Evolutionary conservation across 2,113 vertebrate genomes (phyloP), one percentile per base, ranked within the genome.

Genomic region (Odontophorus gujanensis): DNA sequence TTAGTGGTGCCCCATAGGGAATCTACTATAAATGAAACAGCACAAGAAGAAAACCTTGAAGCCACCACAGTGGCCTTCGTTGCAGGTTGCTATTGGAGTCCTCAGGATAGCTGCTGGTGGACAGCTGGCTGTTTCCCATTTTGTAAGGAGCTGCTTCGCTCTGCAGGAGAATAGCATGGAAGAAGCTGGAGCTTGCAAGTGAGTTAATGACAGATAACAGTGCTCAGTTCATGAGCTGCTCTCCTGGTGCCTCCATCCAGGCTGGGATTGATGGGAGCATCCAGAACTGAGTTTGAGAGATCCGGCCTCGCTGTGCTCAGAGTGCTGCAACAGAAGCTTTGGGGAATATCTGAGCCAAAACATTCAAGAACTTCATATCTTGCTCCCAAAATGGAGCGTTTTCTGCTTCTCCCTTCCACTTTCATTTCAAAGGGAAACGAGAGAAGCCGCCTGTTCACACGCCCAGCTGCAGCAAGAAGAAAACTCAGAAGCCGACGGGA

Each of bases 131-230:
- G 87, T 71, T 26, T 22, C 9, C 13, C 19, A 11, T 40, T 32
- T 55, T 59, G 72, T 50, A 61, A 91, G 51, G 79, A 80, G 65
- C 75, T 92, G 20, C 89, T 87, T 77, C 47, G 30, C 20, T 95
- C 65, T 0, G 4, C 76, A 72, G 86, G 48, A 81, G 65, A 92
- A 83, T 65, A 85, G 24, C 61, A 4, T 65, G 80, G 77, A 48
- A 75, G 91, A 72, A 87, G 92, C 75, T 79, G 79, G 34, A 68
- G 87, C 81, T 92, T 92, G 87, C 61, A 77, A 81, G 75, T 95
- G 85, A 72, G 76, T 83, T 96, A 91, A 94, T 86, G 79, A 50
- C 84, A 84, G 95, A 87, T 85, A 86, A 91, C 62, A 76, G 84
- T 76, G 85, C 78, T 89, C 38, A 10, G 73, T 71, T 94, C 68